Conservation (phyloP, 1,140 invertebrate genomes). For the Drosophila bipectinata region DNA sequence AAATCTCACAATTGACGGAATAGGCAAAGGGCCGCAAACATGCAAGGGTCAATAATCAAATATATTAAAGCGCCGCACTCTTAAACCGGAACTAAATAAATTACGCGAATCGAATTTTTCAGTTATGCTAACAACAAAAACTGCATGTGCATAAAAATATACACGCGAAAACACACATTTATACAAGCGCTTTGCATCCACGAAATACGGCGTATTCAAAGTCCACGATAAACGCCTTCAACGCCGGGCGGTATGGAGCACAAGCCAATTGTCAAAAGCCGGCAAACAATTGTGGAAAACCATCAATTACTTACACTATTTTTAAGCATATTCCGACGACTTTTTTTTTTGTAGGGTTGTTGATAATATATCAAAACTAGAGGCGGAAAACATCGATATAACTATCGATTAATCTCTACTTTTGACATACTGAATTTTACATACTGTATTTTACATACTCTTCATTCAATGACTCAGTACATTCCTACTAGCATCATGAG, state of each 20-base stretch:
- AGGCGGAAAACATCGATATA: too few species aligned
- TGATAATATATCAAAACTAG: too few species aligned
- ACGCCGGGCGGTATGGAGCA: neutral
- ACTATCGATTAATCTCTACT: too few species aligned
- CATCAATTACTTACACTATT: slow-evolving; percentile 26
- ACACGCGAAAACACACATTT: slow-evolving; percentile 37
- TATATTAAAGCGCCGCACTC: neutral
- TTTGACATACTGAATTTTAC: too few species aligned
- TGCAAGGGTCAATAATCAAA: neutral
- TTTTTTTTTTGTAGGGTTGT: slow-evolving; percentile 10
- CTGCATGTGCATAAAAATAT: slow-evolving; percentile 44
- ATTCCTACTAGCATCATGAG: too few species aligned
- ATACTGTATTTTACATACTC: too few species aligned
- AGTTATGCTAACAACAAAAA: slow-evolving; percentile 33
- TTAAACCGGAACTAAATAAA: neutral
- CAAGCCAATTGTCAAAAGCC: slow-evolving; percentile 8
- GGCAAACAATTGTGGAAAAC: slow-evolving; percentile 6
- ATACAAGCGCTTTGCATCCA: slow-evolving; percentile 1
- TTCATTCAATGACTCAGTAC: too few species aligned
- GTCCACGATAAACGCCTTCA: neutral
- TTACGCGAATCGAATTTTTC: slow-evolving; percentile 1
- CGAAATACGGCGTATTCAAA: neutral
- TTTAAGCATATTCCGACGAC: slow-evolving; percentile 19
- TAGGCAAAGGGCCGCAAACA: neutral
- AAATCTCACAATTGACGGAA: neutral